phyloP scores from a whole-genome alignment of 2,113 vertebrate species.

The Indri indri region DNA sequence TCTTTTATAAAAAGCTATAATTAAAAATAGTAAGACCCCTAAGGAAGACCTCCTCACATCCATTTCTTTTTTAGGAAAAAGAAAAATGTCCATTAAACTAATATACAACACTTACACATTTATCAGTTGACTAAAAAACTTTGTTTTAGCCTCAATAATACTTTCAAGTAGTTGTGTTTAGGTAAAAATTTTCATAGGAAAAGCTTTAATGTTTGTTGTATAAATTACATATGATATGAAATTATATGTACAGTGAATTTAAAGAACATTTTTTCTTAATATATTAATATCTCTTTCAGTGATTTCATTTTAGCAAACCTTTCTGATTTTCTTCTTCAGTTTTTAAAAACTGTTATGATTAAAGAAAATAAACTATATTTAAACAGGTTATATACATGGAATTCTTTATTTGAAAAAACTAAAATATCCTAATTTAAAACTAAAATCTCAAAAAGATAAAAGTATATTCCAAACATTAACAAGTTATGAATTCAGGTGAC shows the following conservation, averaged over 20 bases:
- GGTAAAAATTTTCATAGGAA: background rate
- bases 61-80: background rate
- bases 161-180: background rate
- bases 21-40: background rate
- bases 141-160: slow-evolving; percentile 16
- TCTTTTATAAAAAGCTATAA: background rate
- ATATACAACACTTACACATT: background rate
- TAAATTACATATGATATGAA: background rate
- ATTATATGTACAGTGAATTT: background rate
- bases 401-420: slow-evolving; percentile 15
- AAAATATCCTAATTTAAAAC: background rate
- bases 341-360: background rate
- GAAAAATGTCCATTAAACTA: background rate
- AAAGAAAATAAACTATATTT: background rate
- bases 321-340: background rate
- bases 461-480: background rate
- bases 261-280: background rate
- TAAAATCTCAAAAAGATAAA: background rate
- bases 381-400: background rate
- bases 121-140: background rate
- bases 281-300: background rate
- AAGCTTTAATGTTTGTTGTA: background rate
- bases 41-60: background rate
- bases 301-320: background rate
- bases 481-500: background rate